A percentile compares a stretch with the other conserved stretches of the same genome.
phyloP scores from a whole-genome alignment of 2,888 invertebrate genomes.

The Macrosiphum euphorbiae region DNA sequence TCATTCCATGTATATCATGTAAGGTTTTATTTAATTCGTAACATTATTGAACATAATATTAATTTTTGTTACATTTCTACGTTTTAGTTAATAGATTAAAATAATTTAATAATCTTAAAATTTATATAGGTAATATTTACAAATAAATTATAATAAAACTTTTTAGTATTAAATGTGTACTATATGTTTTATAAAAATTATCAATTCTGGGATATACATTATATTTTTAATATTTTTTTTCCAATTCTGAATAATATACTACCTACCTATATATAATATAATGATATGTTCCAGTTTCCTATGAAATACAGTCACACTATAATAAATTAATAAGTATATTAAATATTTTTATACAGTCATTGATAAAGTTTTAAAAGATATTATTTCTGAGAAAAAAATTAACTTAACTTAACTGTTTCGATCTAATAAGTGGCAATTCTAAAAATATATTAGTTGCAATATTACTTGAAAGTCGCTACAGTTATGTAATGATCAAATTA shows the following conservation, averaged over 20 bases:
- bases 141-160: background rate
- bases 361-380: background rate
- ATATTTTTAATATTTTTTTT: background rate
- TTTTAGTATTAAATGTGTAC: background rate
- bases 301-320: no score
- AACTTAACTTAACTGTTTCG: slow-evolving; percentile 7
- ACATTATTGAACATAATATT: background rate
- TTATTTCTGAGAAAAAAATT: background rate
- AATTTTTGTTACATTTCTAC: background rate
- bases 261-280: no score
- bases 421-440: background rate
- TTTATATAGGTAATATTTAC: background rate
- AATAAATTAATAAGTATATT: no score
- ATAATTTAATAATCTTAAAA: background rate
- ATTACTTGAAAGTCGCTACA: background rate
- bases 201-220: background rate
- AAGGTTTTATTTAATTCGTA: background rate
- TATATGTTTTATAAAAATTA: background rate
- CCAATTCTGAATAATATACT: background rate
- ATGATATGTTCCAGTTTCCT: no score
- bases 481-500: slow-evolving; percentile 2
- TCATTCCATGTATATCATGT: no score
- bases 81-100: background rate
- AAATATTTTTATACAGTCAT: background rate
- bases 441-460: slow-evolving; percentile 3